A percentile compares a stretch with the other conserved stretches of the same genome.
Evolutionary conservation across 2,797 vertebrate species (phyloP).

Genomic region (Smutsia gigantea): DNA sequence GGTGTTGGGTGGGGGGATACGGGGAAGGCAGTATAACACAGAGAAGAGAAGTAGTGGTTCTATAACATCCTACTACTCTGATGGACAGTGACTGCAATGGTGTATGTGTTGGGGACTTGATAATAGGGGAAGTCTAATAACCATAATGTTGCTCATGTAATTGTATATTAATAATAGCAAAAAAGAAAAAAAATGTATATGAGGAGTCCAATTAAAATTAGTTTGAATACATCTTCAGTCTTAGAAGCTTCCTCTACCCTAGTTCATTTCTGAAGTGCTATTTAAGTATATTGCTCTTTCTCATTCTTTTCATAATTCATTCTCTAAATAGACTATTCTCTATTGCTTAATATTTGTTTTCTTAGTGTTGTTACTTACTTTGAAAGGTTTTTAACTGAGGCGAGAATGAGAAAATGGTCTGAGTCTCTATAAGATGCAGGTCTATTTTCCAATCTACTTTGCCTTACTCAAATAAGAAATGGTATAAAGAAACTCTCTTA

Average conservation of each 20-base stretch:
- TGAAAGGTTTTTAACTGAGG: conserved; percentile 12
- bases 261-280: neutral
- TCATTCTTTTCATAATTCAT: conserved; percentile 33
- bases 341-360: conserved; percentile 1
- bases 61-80: too few species aligned
- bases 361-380: neutral
- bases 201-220: neutral
- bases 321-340: conserved; percentile 26
- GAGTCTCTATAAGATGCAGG: neutral
- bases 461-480: neutral
- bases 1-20: too few species aligned
- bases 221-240: neutral
- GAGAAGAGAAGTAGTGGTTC: too few species aligned
- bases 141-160: too few species aligned
- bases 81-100: too few species aligned
- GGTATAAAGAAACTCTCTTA: neutral
- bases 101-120: too few species aligned
- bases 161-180: too few species aligned
- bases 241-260: neutral
- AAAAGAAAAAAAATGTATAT: neutral
- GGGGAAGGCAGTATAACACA: too few species aligned
- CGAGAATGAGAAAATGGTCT: conserved; percentile 36
- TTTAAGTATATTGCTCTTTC: neutral
- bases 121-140: too few species aligned
- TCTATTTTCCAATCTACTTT: neutral